Evolutionary conservation across 2,113 vertebrate genomes (phyloP).

Genomic region (Zapornia atra): DNA sequence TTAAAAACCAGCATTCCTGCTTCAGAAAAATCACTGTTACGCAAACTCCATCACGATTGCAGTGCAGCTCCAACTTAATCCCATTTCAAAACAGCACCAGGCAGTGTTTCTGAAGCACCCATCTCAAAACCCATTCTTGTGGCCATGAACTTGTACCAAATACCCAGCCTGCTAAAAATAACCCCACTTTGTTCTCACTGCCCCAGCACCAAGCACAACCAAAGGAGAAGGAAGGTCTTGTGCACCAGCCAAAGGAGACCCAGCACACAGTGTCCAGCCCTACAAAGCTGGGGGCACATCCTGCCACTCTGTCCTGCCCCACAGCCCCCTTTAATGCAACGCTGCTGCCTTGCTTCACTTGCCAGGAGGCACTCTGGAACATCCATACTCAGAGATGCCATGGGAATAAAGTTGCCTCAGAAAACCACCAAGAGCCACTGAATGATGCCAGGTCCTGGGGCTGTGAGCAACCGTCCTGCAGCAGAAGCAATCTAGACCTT

Average conservation of each 20-base stretch:
- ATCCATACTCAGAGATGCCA: fast-evolving
- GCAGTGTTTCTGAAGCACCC: neutral
- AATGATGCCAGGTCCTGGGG: neutral
- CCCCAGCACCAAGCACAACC: neutral
- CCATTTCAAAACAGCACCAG: neutral
- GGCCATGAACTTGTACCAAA: neutral
- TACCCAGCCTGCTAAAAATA: neutral
- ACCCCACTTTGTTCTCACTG: neutral
- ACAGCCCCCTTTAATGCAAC: too few relatives aligned
- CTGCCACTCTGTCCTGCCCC: fast-evolving
- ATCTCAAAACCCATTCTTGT: neutral
- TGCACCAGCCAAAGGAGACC: neutral
- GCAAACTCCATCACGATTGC: neutral
- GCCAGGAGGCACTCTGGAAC: neutral
- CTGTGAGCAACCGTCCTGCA: neutral
- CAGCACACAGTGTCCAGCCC: neutral
- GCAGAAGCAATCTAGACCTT: neutral
- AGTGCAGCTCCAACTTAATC: neutral
- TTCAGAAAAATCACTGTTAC: neutral
- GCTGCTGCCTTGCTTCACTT: neutral
- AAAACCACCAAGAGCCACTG: neutral
- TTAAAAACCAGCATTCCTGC: neutral
- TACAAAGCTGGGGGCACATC: neutral
- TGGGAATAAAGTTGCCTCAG: neutral
- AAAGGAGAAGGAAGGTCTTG: neutral